phyloP scores from a whole-genome alignment of 35 echinoderm and acorn worm species.

The Acanthaster planci region DNA sequence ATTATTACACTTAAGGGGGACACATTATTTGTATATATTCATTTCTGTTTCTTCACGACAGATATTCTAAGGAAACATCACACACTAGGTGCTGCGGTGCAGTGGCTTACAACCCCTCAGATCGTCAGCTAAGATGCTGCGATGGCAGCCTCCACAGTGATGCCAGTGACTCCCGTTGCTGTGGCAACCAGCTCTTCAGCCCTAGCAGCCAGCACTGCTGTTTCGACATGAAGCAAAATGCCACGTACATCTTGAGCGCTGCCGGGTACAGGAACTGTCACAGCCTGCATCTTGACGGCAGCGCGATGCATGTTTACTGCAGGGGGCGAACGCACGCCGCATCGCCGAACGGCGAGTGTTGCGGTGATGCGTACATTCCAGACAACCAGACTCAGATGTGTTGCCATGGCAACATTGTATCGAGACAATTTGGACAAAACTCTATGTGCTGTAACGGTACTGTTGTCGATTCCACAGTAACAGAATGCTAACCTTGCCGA shows the following conservation, averaged over 20 bases:
- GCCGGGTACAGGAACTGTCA: background rate
- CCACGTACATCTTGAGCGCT: background rate
- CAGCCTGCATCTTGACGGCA: background rate
- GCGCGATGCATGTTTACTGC: slow-evolving; percentile 59
- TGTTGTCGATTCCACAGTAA: slow-evolving; percentile 37
- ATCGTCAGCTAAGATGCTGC: slow-evolving; percentile 35
- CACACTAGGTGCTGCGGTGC: slow-evolving; percentile 48
- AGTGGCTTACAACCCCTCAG: slow-evolving; percentile 19
- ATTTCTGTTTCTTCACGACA: no score
- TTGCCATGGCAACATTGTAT: slow-evolving; percentile 36
- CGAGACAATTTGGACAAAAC: slow-evolving; percentile 1
- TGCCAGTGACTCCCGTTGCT: background rate
- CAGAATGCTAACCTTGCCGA: background rate
- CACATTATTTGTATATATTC: no score
- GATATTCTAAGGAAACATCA: background rate
- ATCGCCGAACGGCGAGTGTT: slow-evolving; percentile 52
- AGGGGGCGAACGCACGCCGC: slow-evolving; percentile 48
- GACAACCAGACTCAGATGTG: slow-evolving; percentile 42
- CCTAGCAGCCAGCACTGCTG: slow-evolving; percentile 33
- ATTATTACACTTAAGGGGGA: no score
- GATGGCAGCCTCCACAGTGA: slow-evolving; percentile 9
- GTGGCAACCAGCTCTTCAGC: background rate
- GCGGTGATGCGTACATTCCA: slow-evolving; percentile 47
- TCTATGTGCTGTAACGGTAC: slow-evolving; percentile 33
- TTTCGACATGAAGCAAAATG: background rate